Conservation (phyloP, 1,140 invertebrate species). For the Drosophila prosaltans region DNA sequence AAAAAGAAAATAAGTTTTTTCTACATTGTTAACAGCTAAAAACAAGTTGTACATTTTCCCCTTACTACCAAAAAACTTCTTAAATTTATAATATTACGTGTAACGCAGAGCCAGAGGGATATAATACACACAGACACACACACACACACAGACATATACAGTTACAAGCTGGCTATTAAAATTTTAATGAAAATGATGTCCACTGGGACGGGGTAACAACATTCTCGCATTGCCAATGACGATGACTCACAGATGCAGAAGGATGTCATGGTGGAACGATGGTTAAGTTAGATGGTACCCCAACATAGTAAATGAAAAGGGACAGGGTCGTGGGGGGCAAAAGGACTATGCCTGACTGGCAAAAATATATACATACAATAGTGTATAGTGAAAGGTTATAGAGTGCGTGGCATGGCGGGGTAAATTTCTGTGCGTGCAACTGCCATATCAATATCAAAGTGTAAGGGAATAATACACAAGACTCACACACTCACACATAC, state of each 20-base stretch:
- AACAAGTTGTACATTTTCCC: constrained; percentile 26
- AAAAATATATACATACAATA: background rate
- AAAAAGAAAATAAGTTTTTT: no score
- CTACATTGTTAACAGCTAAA: constrained; percentile 8
- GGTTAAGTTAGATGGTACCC: background rate
- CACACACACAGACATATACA: background rate
- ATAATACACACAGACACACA: constrained; percentile 14
- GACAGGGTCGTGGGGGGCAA: background rate
- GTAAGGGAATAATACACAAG: constrained; percentile 18
- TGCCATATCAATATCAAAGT: constrained; percentile 74
- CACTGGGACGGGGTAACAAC: constrained; percentile 56
- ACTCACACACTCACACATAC: constrained; percentile 18
- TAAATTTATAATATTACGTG: constrained; percentile 73
- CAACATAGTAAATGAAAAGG: background rate
- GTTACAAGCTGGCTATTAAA: constrained; percentile 64
- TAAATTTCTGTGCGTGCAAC: constrained; percentile 63
- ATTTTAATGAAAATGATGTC: constrained; percentile 78
- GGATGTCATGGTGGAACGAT: background rate
- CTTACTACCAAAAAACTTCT: constrained; percentile 37
- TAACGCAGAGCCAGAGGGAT: constrained; percentile 17
- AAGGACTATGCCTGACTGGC: constrained; percentile 12
- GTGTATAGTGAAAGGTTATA: constrained; percentile 11
- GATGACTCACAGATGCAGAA: constrained; percentile 56
- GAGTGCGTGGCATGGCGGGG: constrained; percentile 31
- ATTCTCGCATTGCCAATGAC: constrained; percentile 51